These are phyloP conservation scores for Asarcornis scutulata DNA, from an alignment of 2,113 vertebrate species.

Conservation along the genomic window DNA sequence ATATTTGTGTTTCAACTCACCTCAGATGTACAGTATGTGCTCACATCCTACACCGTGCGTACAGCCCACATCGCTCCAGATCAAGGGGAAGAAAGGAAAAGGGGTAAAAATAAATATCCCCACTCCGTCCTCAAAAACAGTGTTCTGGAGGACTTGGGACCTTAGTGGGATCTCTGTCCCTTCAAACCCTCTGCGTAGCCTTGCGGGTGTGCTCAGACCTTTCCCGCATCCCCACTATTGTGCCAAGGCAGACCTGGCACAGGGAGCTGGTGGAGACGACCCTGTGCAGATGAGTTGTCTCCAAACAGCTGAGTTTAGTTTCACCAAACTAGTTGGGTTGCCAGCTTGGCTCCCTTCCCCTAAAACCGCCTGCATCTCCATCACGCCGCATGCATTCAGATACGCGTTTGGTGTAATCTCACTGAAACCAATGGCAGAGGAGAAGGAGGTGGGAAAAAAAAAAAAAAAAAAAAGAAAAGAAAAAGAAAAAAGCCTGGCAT, in stretches of 20 bases:
- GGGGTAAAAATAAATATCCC: slow-evolving; percentile 12
- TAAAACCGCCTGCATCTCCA: neutral
- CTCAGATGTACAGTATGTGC: slow-evolving; percentile 77
- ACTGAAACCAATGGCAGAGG: neutral
- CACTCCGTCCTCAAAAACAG: neutral
- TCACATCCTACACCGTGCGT: slow-evolving; percentile 51
- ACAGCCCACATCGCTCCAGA: slow-evolving; percentile 56
- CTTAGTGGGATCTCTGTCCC: neutral
- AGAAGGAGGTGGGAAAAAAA: neutral
- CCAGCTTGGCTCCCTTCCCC: neutral
- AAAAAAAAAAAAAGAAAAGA: neutral
- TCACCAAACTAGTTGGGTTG: neutral
- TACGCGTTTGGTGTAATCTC: neutral
- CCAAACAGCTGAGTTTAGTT: neutral
- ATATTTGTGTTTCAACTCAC: slow-evolving; percentile 80
- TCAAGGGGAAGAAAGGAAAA: slow-evolving; percentile 22
- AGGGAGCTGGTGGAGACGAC: neutral
- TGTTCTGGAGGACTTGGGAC: neutral
- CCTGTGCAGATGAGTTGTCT: neutral
- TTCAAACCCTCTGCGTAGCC: neutral
- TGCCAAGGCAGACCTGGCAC: rapidly evolving
- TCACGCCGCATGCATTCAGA: rapidly evolving
- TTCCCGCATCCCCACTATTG: neutral
- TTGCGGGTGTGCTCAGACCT: neutral
- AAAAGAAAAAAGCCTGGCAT: neutral